Percentiles rank a stretch among this genome's conserved stretches.
Evolutionary conservation across 2,888 invertebrate species (phyloP).

Genomic region (Carterocephalus palaemon): DNA sequence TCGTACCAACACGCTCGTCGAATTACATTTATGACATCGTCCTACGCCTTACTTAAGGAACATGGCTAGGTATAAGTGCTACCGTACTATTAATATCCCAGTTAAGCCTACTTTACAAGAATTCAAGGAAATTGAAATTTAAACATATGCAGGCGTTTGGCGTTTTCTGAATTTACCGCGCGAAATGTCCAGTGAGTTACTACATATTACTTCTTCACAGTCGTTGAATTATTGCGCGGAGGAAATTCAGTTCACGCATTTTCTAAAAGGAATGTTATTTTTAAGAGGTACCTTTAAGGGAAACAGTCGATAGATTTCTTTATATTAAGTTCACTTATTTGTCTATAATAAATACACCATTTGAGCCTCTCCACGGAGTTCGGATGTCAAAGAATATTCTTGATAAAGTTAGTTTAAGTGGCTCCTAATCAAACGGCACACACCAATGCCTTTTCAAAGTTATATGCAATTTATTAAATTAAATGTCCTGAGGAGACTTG

Average conservation of each 20-base stretch:
- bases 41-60: conserved; percentile 59
- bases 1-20: conserved; percentile 49
- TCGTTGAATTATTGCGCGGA: neutral
- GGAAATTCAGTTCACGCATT: conserved; percentile 15
- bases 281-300: conserved; percentile 30
- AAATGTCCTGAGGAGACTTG: too few species aligned
- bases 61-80: conserved; percentile 68
- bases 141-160: conserved; percentile 47
- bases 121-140: conserved; percentile 58
- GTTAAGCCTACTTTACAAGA: conserved; percentile 67
- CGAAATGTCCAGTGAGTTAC: conserved; percentile 4
- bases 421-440: too few species aligned
- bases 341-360: conserved; percentile 57
- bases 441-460: too few species aligned
- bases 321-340: conserved; percentile 54
- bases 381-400: conserved; percentile 25
- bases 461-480: too few species aligned
- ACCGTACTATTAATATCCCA: conserved; percentile 56
- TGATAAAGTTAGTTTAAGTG: too few species aligned
- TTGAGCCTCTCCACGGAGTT: conserved; percentile 41
- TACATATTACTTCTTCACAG: too few species aligned
- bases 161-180: conserved; percentile 36
- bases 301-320: conserved; percentile 69
- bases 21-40: conserved; percentile 59
- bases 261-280: conserved; percentile 9